Percentiles rank a stretch among this genome's conserved stretches.
Evolutionary conservation across 2,113 vertebrate genomes (phyloP).

Genomic region (Bagarius yarrelli): DNA sequence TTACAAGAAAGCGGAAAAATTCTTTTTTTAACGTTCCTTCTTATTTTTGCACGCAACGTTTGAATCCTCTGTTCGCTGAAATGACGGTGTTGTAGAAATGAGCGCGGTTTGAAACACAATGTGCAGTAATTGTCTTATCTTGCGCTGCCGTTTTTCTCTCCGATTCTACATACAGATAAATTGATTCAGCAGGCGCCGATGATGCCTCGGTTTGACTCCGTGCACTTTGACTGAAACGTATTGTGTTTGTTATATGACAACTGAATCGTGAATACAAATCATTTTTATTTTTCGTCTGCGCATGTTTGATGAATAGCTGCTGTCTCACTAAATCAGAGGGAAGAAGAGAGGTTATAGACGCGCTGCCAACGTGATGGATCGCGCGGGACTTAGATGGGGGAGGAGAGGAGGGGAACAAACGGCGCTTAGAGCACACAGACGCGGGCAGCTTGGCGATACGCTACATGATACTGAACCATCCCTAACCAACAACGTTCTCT

Average conservation of each 20-base stretch:
- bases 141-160: background rate
- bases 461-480: background rate
- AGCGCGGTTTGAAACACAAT: background rate
- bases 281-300: constrained; percentile 33
- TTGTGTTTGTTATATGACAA: constrained; percentile 19
- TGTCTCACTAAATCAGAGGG: constrained; percentile 56
- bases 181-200: background rate
- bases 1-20: background rate
- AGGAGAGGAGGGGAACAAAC: background rate
- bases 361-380: constrained; percentile 64
- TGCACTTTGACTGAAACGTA: constrained; percentile 18
- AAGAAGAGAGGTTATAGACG: constrained; percentile 52
- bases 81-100: background rate
- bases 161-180: background rate
- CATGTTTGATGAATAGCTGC: constrained; percentile 64
- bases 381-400: constrained; percentile 60
- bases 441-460: background rate
- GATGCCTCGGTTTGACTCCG: constrained; percentile 6
- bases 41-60: background rate
- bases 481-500: background rate
- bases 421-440: background rate
- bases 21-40: background rate
- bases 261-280: constrained; percentile 29
- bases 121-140: background rate
- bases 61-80: background rate